Conservation (phyloP, 2,888 invertebrate genomes). For the Acleris holmiana region DNA sequence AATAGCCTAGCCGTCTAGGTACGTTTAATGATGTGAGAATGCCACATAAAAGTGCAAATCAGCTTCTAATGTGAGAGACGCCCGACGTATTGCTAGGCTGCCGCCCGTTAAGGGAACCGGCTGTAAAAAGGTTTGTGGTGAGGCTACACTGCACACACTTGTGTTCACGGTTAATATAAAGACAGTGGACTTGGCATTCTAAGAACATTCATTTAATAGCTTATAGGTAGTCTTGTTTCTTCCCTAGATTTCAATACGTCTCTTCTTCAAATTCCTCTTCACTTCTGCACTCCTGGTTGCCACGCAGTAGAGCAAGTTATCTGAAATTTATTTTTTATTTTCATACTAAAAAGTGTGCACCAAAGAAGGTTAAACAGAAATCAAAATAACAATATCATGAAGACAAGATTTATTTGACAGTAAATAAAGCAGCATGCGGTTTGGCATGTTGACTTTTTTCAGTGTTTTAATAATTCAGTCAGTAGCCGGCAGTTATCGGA, state of each 20-base stretch:
- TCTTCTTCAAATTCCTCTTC: no score
- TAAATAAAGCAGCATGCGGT: no score
- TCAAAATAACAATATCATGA: no score
- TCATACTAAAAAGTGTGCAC: no score
- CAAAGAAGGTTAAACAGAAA: no score
- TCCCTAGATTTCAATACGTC: no score
- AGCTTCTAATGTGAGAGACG: slow-evolving; percentile 37
- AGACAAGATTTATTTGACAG: no score
- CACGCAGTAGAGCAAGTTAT: no score
- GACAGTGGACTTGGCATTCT: background rate
- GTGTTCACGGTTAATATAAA: background rate
- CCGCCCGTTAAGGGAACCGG: slow-evolving; percentile 33
- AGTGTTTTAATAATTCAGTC: slow-evolving; percentile 11
- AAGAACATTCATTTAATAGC: background rate
- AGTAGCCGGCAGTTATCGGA: slow-evolving; percentile 8
- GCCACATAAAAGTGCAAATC: slow-evolving; percentile 40
- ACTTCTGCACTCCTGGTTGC: no score
- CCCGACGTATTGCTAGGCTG: slow-evolving; percentile 25
- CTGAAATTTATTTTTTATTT: no score
- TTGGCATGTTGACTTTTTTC: no score
- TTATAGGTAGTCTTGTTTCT: no score
- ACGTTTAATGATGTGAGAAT: slow-evolving; percentile 39
- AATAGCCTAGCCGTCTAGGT: slow-evolving; percentile 33
- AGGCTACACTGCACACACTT: slow-evolving; percentile 5
- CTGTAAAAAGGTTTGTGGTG: slow-evolving; percentile 23